These are phyloP conservation scores for Peromyscus aztecus DNA, from an alignment of 2,797 vertebrate genomes.

Conservation along the genomic window DNA sequence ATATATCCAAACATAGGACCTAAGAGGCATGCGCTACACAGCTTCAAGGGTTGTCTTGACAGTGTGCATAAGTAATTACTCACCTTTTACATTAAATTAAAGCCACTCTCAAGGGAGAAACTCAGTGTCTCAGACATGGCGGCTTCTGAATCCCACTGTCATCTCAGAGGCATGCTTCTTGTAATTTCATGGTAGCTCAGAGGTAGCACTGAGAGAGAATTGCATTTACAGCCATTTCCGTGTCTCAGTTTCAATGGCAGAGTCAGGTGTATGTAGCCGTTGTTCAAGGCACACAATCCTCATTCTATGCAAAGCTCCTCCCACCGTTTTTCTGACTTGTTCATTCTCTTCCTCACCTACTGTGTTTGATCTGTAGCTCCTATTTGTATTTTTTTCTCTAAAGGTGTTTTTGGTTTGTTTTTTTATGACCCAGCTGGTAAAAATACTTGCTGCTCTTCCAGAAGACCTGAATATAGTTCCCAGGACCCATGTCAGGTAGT, in stretches of 20 bases:
- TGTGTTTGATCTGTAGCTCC: background rate
- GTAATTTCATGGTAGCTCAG: background rate
- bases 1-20: background rate
- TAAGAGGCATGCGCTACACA: background rate
- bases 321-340: background rate
- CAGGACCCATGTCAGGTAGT: background rate
- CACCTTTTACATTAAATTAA: background rate
- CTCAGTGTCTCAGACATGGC: background rate
- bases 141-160: background rate
- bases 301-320: background rate
- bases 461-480: background rate
- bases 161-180: background rate
- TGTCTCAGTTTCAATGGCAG: background rate
- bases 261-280: background rate
- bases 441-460: background rate
- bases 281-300: background rate
- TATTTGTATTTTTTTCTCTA: constrained; percentile 15
- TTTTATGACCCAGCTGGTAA: background rate
- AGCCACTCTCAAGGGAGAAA: background rate
- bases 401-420: background rate
- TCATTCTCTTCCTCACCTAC: background rate
- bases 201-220: background rate
- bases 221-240: background rate
- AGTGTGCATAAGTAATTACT: background rate
- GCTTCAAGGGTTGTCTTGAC: constrained; percentile 3